Evolutionary conservation across 2,888 invertebrate genomes (phyloP), one percentile per base, ranked within the genome.

Genomic region (Oscheius sp.): DNA sequence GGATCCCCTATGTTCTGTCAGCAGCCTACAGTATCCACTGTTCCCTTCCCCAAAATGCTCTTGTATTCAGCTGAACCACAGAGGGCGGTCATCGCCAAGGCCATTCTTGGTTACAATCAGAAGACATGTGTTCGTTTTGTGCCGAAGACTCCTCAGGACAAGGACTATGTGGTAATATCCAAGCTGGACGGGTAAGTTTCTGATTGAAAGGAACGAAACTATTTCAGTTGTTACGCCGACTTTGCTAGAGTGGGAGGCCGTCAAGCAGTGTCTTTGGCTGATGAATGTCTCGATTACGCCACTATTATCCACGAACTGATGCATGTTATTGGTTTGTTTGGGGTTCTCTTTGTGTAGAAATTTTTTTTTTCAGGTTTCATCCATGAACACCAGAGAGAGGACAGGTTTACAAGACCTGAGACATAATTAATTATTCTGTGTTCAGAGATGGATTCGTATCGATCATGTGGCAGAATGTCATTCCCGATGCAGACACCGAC

Each of bases 231-330:
- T 87, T 94, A 93, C 92, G 94, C 94, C 0, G 93, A 93, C 84
- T 93, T 94, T 10, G 94, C 94, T 0, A 91, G 92, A 82, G 92
- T 92, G 57, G 94, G 94, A 0, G 94, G 94, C 0, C 91, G 92
- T 4, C 94, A 94, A 89, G 91, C 93, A 13, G 91, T 94, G 0
- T 55, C 55, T 0, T 89, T 94, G 42, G 87, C 87, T 5, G 85
- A 87, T 55, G 89, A 89, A 66, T 91, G 90, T 77, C 86, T 90
- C 50, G 87, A 87, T 50, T 89, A 90, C 66, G 90, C 94, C 7
- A 93, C 93, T 1, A 91, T 93, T 1, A 92, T 93, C 13, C 94
- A 94, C 87, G 94, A 94, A 89, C 91, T 94, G 88, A 91, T 94
- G 84, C 94, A 94, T 79, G 88, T 88, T 33, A 86, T 88, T 55